phyloP scores from a whole-genome alignment of 1,140 invertebrate genomes.

The Bombus waltoni region DNA sequence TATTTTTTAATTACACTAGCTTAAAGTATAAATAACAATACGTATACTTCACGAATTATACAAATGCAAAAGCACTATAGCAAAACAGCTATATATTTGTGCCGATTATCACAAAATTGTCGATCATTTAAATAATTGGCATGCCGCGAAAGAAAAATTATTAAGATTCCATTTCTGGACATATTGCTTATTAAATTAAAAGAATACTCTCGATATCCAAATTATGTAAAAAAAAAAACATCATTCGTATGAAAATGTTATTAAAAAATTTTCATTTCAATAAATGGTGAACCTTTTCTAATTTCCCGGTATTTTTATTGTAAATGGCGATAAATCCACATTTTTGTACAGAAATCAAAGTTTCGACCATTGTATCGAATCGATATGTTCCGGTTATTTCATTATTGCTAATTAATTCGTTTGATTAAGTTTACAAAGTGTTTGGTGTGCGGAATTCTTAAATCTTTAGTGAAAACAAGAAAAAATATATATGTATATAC shows the following conservation, averaged over 20 bases:
- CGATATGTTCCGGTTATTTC: conserved; percentile 51
- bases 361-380: conserved; percentile 3
- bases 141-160: not conserved
- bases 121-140: conserved; percentile 29
- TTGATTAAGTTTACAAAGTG: not conserved
- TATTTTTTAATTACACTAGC: not conserved
- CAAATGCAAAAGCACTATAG: conserved; percentile 29
- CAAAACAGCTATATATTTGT: conserved; percentile 34
- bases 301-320: not conserved
- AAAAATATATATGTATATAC: not conserved
- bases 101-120: conserved; percentile 64
- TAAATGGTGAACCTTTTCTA: too few species aligned
- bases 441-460: not conserved
- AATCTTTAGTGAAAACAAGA: not conserved
- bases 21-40: conserved; percentile 9
- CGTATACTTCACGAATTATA: not conserved
- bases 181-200: conserved; percentile 34
- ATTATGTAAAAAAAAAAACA: conserved; percentile 29
- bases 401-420: conserved; percentile 12
- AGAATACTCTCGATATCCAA: conserved; percentile 30
- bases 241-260: not conserved
- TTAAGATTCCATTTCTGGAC: conserved; percentile 7
- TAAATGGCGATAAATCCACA: not conserved
- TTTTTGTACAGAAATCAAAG: not conserved
- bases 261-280: not conserved